Evolutionary conservation across 2,888 invertebrate species (phyloP).

Genomic region (Ectobius pallidus): DNA sequence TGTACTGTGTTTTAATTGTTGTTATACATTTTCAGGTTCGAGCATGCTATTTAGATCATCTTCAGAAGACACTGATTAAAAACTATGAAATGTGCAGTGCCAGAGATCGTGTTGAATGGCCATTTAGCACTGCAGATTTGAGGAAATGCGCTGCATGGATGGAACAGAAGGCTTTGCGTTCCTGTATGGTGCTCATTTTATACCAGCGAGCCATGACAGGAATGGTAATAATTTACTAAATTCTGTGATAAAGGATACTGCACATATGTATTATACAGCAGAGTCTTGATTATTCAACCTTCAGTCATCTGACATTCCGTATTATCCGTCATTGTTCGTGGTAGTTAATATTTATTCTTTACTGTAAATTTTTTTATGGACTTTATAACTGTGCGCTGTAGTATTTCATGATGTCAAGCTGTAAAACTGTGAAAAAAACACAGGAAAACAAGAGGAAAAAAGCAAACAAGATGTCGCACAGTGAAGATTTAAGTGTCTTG

Average conservation of each 20-base stretch:
- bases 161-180: constrained; percentile 47
- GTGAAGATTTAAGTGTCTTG: too few species aligned
- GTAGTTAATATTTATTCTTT: too few species aligned
- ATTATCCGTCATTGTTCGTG: too few species aligned
- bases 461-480: too few species aligned
- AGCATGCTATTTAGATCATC: constrained; percentile 43
- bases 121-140: constrained; percentile 17
- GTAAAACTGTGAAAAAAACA: too few species aligned
- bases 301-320: too few species aligned
- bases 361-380: too few species aligned
- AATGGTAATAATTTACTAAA: constrained; percentile 47
- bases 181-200: constrained; percentile 47
- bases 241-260: background rate
- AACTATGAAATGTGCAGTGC: constrained; percentile 42
- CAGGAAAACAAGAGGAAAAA: too few species aligned
- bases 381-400: too few species aligned
- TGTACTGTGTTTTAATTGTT: too few species aligned
- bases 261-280: background rate
- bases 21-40: constrained; percentile 34
- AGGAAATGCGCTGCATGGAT: constrained; percentile 43
- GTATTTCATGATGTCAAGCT: too few species aligned
- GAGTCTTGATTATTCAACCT: background rate
- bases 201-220: constrained; percentile 47
- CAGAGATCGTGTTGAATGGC: background rate
- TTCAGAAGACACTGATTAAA: constrained; percentile 40